phyloP scores from a whole-genome alignment of 2,797 vertebrate species.

The Rallus crepitans region DNA sequence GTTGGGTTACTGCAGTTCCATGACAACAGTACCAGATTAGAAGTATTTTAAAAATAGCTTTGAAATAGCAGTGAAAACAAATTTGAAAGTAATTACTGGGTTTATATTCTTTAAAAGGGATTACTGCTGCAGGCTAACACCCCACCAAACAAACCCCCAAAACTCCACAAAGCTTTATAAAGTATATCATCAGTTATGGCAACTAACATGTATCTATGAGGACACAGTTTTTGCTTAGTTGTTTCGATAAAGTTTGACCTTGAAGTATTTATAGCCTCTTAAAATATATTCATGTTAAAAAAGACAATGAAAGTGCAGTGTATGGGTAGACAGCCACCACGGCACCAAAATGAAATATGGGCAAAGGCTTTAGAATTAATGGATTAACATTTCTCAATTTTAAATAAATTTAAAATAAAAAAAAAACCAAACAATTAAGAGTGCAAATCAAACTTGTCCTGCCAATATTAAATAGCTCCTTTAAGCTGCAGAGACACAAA shows the following conservation, averaged over 20 bases:
- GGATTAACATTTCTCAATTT: background rate
- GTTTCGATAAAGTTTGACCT: slow-evolving; percentile 54
- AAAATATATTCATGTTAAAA: background rate
- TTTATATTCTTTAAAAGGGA: slow-evolving; percentile 56
- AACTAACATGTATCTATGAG: slow-evolving; percentile 15
- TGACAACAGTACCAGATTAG: background rate
- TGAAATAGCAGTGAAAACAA: slow-evolving; percentile 27
- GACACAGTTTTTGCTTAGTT: background rate
- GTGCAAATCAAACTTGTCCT: background rate
- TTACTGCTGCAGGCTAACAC: background rate
- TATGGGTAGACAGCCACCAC: background rate
- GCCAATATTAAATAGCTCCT: background rate
- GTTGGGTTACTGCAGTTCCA: background rate
- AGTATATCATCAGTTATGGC: background rate
- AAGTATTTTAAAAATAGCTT: slow-evolving; percentile 48
- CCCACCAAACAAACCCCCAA: background rate
- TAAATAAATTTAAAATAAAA: background rate
- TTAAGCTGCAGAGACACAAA: background rate
- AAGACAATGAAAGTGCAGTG: background rate
- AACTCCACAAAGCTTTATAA: background rate
- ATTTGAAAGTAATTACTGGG: slow-evolving; percentile 6
- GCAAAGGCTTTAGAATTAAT: background rate
- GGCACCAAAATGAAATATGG: background rate
- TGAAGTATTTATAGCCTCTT: slow-evolving; percentile 30
- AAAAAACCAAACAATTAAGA: background rate